Percentiles rank a stretch among this genome's conserved stretches.
These are phyloP conservation scores for Eleutherodactylus coqui DNA, from an alignment of 2,797 vertebrate genomes.

Conservation along the genomic window DNA sequence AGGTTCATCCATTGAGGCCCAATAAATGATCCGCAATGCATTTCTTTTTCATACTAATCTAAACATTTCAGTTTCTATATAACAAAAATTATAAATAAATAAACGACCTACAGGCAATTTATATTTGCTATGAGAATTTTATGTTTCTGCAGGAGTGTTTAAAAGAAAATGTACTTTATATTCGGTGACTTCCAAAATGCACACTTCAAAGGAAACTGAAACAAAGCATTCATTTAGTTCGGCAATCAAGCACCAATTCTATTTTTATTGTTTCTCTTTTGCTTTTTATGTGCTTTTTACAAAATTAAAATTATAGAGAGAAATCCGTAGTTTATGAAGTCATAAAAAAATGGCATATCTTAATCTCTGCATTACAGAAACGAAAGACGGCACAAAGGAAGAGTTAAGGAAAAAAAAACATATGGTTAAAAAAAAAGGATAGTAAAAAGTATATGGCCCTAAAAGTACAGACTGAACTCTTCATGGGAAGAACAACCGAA, in stretches of 20 bases:
- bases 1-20: too few relatives aligned
- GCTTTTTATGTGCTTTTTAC: conserved; percentile 3
- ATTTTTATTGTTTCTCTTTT: conserved; percentile 26
- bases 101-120: neutral
- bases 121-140: conserved; percentile 4
- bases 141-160: conserved; percentile 12
- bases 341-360: conserved; percentile 29
- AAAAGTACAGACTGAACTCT: conserved; percentile 51
- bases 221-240: neutral
- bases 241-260: neutral
- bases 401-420: neutral
- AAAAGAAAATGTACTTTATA: neutral
- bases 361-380: conserved; percentile 22
- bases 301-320: conserved; percentile 21
- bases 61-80: too few relatives aligned
- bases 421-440: conserved; percentile 30
- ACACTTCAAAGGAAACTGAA: neutral
- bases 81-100: neutral
- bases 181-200: neutral
- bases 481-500: conserved; percentile 68
- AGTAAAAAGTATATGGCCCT: conserved; percentile 44
- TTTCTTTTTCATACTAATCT: too few relatives aligned
- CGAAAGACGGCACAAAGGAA: neutral
- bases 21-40: too few relatives aligned
- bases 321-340: conserved; percentile 27